Evolutionary conservation across 2,113 vertebrate species (phyloP), one percentile per base, ranked within the genome.

Genomic region (Scatophagus argus): DNA sequence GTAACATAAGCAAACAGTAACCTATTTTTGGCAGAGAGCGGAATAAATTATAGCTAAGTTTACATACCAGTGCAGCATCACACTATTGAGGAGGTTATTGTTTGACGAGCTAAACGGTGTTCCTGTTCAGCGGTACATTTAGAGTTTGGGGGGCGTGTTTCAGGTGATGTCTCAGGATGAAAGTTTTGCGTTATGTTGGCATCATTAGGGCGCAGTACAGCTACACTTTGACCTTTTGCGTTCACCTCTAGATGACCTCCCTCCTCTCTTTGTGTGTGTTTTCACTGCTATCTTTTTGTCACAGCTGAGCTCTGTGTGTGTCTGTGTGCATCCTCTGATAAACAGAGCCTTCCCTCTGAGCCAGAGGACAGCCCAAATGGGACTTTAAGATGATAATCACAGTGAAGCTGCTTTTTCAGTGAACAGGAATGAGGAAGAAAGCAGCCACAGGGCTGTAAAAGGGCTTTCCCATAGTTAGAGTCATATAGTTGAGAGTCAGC

Each of bases 351-450:
- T 86, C 84, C 89, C 82, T 81, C 55, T 47, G 61, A 79, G 81
- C 49, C 23, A 44, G 68, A 68, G 66, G 60, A 64, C 17, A 64
- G 58, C 55, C 82, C 1, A 2, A 59, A 60, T 82, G 76, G 84
- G 74, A 72, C 87, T 85, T 61, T 67, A 74, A 84, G 85, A 88
- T 91, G 27, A 13, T 74, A 78, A 92, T 90, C 83, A 66, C 32
- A 71, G 60, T 64, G n/a, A 52, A 82, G 59, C 51, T 74, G 82
- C 44, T 60, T 62, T 62, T 69, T 39, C 34, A 82, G 36, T 74
- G 39, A 43, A 67, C 49, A 38, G 82, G 86, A 92, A 93, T 90
- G 91, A 91, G 91, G 89, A 92, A 92, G 87, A 86, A 65, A 66
- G 58, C 68, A 34, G 65, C 64, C 31, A 43, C 60, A 46, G 32